A percentile compares a stretch with the other conserved stretches of the same genome.
These are phyloP conservation scores for Brachionus asplanchnoidis DNA, from an alignment of 1,140 invertebrate genomes.

Conservation along the genomic window DNA sequence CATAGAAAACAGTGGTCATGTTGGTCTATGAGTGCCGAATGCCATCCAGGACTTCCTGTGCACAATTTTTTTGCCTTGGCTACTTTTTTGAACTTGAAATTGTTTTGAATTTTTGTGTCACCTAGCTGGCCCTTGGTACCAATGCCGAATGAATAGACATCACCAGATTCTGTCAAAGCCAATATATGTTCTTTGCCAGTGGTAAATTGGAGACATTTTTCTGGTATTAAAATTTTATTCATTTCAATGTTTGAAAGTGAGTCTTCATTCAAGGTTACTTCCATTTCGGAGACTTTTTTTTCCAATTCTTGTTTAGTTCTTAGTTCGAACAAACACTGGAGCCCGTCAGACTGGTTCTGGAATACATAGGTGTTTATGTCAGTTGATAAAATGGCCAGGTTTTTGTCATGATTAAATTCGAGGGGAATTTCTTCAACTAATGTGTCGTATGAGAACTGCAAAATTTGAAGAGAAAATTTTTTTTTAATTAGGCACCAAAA, in stretches of 20 bases:
- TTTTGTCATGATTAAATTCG: background rate
- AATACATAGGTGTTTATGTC: constrained; percentile 40
- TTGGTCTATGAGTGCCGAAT: background rate
- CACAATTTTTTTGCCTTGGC: background rate
- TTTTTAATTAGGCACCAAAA: constrained; percentile 22
- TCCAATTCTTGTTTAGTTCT: constrained; percentile 11
- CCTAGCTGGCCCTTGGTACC: constrained; percentile 82
- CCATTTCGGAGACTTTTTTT: background rate
- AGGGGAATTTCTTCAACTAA: background rate
- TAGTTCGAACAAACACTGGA: constrained; percentile 1
- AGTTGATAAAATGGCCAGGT: background rate
- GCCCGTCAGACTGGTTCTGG: background rate
- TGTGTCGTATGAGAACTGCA: background rate
- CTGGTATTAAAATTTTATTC: background rate
- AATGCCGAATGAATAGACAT: constrained; percentile 83
- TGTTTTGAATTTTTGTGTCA: constrained; percentile 43
- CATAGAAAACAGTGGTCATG: constrained; percentile 7
- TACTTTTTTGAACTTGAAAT: background rate
- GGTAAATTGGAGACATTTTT: constrained; percentile 60
- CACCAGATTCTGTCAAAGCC: constrained; percentile 71
- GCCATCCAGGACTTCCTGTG: constrained; percentile 24
- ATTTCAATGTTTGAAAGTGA: background rate
- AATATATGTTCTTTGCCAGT: constrained; percentile 84
- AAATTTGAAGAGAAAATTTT: background rate
- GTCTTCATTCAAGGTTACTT: background rate